phyloP scores from a whole-genome alignment of 1,140 invertebrate genomes.

The Platyura marginata region DNA sequence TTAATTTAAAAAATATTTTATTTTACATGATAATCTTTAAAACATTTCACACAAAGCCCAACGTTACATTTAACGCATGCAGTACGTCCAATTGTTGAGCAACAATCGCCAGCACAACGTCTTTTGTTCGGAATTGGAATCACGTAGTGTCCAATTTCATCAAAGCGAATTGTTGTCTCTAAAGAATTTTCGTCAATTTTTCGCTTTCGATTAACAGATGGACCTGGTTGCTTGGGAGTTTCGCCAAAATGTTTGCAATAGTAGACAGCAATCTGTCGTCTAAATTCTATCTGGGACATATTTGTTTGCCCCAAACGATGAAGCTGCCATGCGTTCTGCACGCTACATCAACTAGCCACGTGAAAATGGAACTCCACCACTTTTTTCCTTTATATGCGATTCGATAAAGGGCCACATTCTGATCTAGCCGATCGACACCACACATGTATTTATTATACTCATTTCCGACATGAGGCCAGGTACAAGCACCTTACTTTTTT shows the following conservation, averaged over 20 bases:
- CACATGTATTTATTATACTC: conserved; percentile 13
- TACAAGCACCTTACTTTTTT: conserved; percentile 1
- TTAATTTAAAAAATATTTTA: too few species aligned
- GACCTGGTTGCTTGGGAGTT: conserved; percentile 3
- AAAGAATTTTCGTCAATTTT: background rate
- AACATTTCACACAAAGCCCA: conserved; percentile 6
- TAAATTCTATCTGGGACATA: conserved; percentile 1
- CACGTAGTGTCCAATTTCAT: background rate
- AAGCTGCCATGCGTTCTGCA: conserved; percentile 10
- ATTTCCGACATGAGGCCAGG: conserved; percentile 3
- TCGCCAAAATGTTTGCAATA: conserved; percentile 5
- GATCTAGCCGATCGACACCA: conserved; percentile 11
- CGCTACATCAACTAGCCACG: conserved; percentile 10
- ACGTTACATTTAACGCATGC: conserved; percentile 5
- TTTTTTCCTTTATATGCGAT: conserved; percentile 13
- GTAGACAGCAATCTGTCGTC: conserved; percentile 1
- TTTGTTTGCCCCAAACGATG: conserved; percentile 4
- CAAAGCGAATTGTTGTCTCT: background rate
- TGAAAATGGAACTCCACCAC: conserved; percentile 15
- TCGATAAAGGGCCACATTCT: conserved; percentile 10
- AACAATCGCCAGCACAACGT: conserved; percentile 4
- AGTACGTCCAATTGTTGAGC: conserved; percentile 2
- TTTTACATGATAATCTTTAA: conserved; percentile 3
- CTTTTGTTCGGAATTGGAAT: background rate
- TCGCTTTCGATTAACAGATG: too few species aligned